Conservation (phyloP, 2,797 vertebrate species). For the Rhabdomys pumilio region DNA sequence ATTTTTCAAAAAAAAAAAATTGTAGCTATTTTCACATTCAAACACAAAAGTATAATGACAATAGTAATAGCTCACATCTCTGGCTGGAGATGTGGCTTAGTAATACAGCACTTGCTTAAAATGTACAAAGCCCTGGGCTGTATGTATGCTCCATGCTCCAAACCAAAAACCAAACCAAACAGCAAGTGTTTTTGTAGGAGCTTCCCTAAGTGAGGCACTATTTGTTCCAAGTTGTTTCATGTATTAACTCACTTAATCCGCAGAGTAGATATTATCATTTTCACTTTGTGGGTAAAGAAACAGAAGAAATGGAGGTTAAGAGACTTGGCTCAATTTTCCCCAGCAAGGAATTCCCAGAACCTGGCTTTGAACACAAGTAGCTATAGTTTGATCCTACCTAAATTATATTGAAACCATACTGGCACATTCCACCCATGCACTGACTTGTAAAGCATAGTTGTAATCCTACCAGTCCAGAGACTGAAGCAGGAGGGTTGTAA, state of each 20-base stretch:
- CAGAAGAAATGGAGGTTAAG: conserved; percentile 27
- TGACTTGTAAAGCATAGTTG: not conserved
- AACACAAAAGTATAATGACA: not conserved
- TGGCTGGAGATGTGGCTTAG: not conserved
- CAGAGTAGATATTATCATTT: not conserved
- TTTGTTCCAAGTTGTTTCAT: not conserved
- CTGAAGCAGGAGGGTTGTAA: not conserved
- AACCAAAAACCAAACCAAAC: not conserved
- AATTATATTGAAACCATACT: not conserved
- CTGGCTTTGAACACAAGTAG: not conserved
- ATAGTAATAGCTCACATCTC: conserved; percentile 8
- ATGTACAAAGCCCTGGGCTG: not conserved
- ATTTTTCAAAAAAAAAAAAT: conserved; percentile 51
- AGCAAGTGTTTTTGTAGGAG: not conserved
- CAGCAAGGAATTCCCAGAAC: conserved; percentile 44
- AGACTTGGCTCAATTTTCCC: not conserved
- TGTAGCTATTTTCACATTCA: not conserved
- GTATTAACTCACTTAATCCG: not conserved
- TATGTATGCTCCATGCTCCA: not conserved
- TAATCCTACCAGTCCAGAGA: not conserved
- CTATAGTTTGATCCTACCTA: conserved; percentile 31
- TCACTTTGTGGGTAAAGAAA: not conserved
- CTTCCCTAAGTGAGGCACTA: not conserved
- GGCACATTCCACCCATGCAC: not conserved
- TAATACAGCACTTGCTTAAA: not conserved